Evolutionary conservation across 2,888 invertebrate genomes (phyloP), one percentile per base, ranked within the genome.

Genomic region (Anagyrus pseudococci): DNA sequence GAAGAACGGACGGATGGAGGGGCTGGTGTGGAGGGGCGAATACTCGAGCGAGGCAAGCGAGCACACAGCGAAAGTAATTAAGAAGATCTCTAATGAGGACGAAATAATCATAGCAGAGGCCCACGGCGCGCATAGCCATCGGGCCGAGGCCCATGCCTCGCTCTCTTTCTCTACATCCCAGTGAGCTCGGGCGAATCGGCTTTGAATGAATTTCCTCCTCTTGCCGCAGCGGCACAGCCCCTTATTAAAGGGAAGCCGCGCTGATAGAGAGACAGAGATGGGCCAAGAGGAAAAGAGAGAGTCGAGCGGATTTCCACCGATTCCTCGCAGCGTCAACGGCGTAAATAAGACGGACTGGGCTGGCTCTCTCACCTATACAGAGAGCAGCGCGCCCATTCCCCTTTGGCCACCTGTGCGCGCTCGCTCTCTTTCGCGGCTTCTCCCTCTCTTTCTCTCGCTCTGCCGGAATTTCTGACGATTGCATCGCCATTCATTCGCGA

Each of bases 401-500:
- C n/a, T n/a, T n/a, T n/a, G n/a, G n/a, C n/a, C n/a, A n/a, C n/a
- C n/a, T n/a, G n/a, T n/a, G n/a, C n/a, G n/a, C n/a, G n/a, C 41
- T 19, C 26, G 25, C 20, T 20, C 37, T 40, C 48, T 43, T 19
- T 41, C 25, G 6, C 6, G 29, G 29, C 10, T 29, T 15, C 17
- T 41, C 23, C 4, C 33, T 8, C 40, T 4, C 25, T 25, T 23
- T 47, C 22, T n/a, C 22, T 20, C 23, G 22, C 23, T 22, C 2
- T 2, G 7, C 10, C 23, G 56, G 44, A 57, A 61, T 52, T 62
- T 58, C 53, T 7, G 57, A 62, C 57, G 62, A 62, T 62, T 57
- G 62, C 62, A 52, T 52, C 57, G 62, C 37, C 62, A 62, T 62
- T 62, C 62, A 62, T 62, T 62, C 57, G 62, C 62, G 57, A 62